A percentile compares a stretch with the other conserved stretches of the same genome.
Evolutionary conservation across 1,140 invertebrate genomes (phyloP).

Genomic region (Leptopilina boulardi): DNA sequence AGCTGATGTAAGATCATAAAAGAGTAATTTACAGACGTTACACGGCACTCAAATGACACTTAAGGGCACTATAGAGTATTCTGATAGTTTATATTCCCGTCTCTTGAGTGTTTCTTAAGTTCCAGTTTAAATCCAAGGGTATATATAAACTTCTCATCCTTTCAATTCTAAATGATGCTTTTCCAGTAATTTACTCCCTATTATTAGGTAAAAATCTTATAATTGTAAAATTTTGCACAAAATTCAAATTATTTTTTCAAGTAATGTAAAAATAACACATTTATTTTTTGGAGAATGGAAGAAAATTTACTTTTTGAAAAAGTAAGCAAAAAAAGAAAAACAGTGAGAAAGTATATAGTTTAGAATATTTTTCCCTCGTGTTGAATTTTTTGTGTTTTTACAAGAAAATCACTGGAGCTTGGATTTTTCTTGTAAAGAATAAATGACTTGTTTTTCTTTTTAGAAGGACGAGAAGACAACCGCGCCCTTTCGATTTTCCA

Average conservation of each 20-base stretch:
- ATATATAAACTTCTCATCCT: slow-evolving; percentile 8
- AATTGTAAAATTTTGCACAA: no score
- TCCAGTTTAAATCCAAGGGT: not conserved
- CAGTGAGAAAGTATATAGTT: not conserved
- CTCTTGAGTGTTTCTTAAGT: not conserved
- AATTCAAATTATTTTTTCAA: no score
- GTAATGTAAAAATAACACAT: no score
- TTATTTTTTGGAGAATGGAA: no score
- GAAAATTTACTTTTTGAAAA: not conserved
- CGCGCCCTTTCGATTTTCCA: slow-evolving; percentile 25
- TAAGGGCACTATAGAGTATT: slow-evolving; percentile 8
- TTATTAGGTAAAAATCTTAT: not conserved
- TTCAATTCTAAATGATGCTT: not conserved
- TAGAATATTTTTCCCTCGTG: not conserved
- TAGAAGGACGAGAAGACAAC: not conserved
- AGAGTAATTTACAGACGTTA: slow-evolving; percentile 17
- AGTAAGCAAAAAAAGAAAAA: not conserved
- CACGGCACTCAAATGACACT: slow-evolving; percentile 20
- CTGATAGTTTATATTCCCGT: not conserved
- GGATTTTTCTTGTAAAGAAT: not conserved
- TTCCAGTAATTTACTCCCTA: not conserved
- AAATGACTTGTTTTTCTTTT: not conserved
- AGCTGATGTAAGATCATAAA: not conserved
- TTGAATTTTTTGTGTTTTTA: slow-evolving; percentile 4
- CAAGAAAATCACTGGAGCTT: not conserved